A percentile compares a stretch with the other conserved stretches of the same genome.
Conservation (phyloP, 2,797 vertebrate species). For the Bothrops alternatus region DNA sequence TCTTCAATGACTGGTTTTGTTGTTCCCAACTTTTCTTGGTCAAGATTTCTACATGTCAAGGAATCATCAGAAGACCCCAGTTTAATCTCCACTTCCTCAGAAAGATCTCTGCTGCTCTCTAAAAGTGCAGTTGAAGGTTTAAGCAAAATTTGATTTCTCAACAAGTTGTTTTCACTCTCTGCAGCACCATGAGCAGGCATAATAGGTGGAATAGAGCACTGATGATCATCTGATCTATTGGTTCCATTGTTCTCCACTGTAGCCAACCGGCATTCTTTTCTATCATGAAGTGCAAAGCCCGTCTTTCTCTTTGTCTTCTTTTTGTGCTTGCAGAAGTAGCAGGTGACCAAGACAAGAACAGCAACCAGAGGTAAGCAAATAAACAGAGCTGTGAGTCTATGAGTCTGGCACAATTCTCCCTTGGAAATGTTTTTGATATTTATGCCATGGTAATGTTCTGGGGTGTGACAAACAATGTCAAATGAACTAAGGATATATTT, state of each 20-base stretch:
- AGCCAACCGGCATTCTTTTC: conserved; percentile 45
- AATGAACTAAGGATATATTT: conserved; percentile 4
- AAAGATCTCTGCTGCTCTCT: conserved; percentile 80
- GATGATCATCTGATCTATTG: conserved; percentile 49
- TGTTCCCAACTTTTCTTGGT: neutral
- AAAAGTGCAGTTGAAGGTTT: conserved; percentile 69
- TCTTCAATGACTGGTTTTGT: conserved; percentile 40
- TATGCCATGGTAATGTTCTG: conserved; percentile 60
- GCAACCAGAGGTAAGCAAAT: conserved; percentile 79
- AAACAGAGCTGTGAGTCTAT: conserved; percentile 79
- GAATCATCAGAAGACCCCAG: conserved; percentile 72
- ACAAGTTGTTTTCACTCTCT: conserved; percentile 57
- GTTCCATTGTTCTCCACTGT: conserved; percentile 54
- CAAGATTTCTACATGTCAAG: conserved; percentile 44
- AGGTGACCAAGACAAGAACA: conserved; percentile 71
- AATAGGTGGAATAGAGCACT: conserved; percentile 55
- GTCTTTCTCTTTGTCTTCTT: conserved; percentile 71
- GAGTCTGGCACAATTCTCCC: conserved; percentile 70
- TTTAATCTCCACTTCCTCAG: conserved; percentile 84
- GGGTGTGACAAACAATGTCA: conserved; percentile 69
- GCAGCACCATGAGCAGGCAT: conserved; percentile 31
- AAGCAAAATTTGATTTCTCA: conserved; percentile 75
- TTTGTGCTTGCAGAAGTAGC: conserved; percentile 80
- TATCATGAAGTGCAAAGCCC: conserved; percentile 46
- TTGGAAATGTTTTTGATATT: conserved; percentile 63